phyloP scores from a whole-genome alignment of 2,113 vertebrate genomes.

The Gadus macrocephalus region DNA sequence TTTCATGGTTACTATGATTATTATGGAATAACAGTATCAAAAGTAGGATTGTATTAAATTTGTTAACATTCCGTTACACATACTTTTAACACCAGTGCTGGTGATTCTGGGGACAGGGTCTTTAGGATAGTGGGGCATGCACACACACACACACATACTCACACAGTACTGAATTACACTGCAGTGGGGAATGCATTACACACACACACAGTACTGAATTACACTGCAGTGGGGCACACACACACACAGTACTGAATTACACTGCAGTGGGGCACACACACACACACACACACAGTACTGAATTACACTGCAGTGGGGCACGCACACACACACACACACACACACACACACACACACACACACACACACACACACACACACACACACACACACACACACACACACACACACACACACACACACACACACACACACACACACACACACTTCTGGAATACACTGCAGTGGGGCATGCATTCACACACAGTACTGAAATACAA shows the following conservation, averaged over 20 bases:
- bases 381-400: slow-evolving; percentile 1
- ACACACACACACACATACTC: too few relatives aligned
- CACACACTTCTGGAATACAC: slow-evolving; percentile 14
- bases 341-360: background rate
- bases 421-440: background rate
- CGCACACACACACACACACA: background rate
- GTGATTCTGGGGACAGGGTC: too few relatives aligned
- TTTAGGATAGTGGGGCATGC: too few relatives aligned
- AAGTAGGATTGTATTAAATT: background rate
- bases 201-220: too few relatives aligned
- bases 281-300: slow-evolving; percentile 1
- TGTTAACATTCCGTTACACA: background rate
- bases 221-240: background rate
- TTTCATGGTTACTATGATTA: background rate
- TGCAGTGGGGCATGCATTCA: background rate
- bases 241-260: slow-evolving; percentile 11
- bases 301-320: slow-evolving; percentile 4
- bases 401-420: slow-evolving; percentile 15
- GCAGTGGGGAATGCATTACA: too few relatives aligned
- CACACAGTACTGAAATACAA: slow-evolving; percentile 14
- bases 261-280: background rate
- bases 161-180: too few relatives aligned
- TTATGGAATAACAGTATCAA: background rate
- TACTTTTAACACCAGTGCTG: too few relatives aligned
- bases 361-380: slow-evolving; percentile 14